Evolutionary conservation across 2,113 vertebrate species (phyloP).

Genomic region (Semicossyphus pulcher): DNA sequence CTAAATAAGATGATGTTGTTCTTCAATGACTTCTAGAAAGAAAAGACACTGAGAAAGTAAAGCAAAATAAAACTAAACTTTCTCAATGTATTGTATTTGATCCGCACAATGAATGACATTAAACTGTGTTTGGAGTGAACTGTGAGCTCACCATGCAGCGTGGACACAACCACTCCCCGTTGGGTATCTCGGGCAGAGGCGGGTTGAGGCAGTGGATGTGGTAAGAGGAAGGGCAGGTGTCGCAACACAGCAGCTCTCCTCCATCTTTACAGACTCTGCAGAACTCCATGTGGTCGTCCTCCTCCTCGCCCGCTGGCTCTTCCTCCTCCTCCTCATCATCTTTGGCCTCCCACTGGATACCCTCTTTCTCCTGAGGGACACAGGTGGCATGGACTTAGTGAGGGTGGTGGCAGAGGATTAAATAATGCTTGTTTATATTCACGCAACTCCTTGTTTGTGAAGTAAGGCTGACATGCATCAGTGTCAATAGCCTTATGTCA

Average conservation of each 20-base stretch:
- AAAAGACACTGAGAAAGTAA: no score
- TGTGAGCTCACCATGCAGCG: constrained; percentile 94
- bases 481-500: no score
- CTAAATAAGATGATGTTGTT: no score
- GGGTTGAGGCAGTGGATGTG: constrained; percentile 98
- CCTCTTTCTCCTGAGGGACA: constrained; percentile 93
- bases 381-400: neutral
- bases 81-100: no score
- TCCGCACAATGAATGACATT: no score
- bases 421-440: no score
- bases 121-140: neutral
- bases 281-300: constrained; percentile 99
- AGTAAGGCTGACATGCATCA: no score
- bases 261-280: constrained; percentile 98
- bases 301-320: constrained; percentile 90
- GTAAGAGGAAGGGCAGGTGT: constrained; percentile 93
- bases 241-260: constrained; percentile 92
- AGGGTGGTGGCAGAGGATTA: neutral
- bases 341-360: constrained; percentile 99
- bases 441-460: no score
- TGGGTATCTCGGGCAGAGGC: constrained; percentile 96
- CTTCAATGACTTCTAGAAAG: no score
- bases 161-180: constrained; percentile 98
- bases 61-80: no score
- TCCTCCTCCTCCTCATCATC: constrained; percentile 94